Evolutionary conservation across 2,888 invertebrate species (phyloP).

Genomic region (Melipona bicolor): DNA sequence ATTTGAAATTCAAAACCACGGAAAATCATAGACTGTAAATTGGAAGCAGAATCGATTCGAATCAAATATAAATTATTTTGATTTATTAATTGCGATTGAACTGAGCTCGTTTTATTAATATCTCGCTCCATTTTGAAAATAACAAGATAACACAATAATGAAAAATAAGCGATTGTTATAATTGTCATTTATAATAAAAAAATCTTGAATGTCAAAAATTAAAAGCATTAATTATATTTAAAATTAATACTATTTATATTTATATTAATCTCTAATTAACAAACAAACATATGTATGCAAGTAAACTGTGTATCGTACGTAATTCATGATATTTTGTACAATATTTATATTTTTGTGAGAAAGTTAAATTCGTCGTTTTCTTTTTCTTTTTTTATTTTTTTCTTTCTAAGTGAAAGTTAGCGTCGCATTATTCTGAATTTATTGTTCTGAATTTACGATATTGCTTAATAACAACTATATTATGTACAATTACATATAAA

Average conservation of each 20-base stretch:
- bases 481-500: background rate
- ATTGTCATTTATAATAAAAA: background rate
- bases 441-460: background rate
- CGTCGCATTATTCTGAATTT: background rate
- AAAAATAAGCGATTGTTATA: background rate
- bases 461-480: background rate
- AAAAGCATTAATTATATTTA: background rate
- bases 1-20: background rate
- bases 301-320: background rate
- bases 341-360: background rate
- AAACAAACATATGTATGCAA: background rate
- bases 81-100: too few species aligned
- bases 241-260: background rate
- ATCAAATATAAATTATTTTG: background rate
- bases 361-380: background rate
- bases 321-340: background rate
- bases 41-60: background rate
- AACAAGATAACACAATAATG: background rate
- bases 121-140: background rate
- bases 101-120: background rate
- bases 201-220: background rate
- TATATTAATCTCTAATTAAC: background rate
- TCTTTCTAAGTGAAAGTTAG: too few species aligned
- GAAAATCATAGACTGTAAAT: background rate
- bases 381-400: background rate